phyloP scores from a whole-genome alignment of 92 coral and sea anemone genomes.

The Porites evermanni region DNA sequence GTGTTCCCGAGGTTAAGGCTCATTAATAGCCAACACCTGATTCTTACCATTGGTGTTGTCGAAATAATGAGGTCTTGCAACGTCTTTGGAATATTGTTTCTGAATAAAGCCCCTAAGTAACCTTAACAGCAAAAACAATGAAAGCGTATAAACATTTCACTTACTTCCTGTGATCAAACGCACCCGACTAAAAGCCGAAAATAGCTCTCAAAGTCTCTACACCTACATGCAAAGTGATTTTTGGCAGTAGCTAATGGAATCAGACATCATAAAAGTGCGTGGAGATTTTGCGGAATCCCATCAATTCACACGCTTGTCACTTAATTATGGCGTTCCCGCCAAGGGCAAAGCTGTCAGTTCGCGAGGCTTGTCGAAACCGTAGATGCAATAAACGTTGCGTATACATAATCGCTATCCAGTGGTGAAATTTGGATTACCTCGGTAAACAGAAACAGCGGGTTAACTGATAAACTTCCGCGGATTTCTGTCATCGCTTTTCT shows the following conservation, averaged over 20 bases:
- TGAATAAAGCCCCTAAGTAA: slow-evolving; percentile 63
- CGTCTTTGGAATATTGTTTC: slow-evolving; percentile 70
- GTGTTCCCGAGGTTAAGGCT: slow-evolving; percentile 25
- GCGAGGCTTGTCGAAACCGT: slow-evolving; percentile 49
- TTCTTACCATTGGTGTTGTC: slow-evolving; percentile 46
- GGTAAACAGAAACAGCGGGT: slow-evolving; percentile 82
- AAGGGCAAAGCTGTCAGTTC: slow-evolving; percentile 57
- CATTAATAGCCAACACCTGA: slow-evolving; percentile 57
- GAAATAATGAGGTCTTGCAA: slow-evolving; percentile 73
- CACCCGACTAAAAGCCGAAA: slow-evolving; percentile 46
- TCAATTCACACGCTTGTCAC: slow-evolving; percentile 36
- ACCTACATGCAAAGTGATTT: slow-evolving; percentile 24
- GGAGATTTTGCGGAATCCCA: slow-evolving; percentile 18
- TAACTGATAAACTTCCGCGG: slow-evolving; percentile 62
- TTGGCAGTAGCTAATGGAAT: slow-evolving; percentile 27
- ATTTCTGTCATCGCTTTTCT: slow-evolving; percentile 57
- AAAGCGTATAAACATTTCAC: slow-evolving; percentile 67
- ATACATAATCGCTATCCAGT: slow-evolving; percentile 85
- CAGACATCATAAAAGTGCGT: slow-evolving; percentile 28
- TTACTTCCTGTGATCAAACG: slow-evolving; percentile 61
- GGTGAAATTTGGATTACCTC: slow-evolving; percentile 87
- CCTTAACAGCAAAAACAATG: slow-evolving; percentile 81
- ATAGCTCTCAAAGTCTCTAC: slow-evolving; percentile 29
- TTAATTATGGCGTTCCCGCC: slow-evolving; percentile 44
- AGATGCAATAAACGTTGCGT: slow-evolving; percentile 75